Base-by-base conservation (phyloP, 2,797 vertebrate species). In the Rhinichthys osculus region DNA sequence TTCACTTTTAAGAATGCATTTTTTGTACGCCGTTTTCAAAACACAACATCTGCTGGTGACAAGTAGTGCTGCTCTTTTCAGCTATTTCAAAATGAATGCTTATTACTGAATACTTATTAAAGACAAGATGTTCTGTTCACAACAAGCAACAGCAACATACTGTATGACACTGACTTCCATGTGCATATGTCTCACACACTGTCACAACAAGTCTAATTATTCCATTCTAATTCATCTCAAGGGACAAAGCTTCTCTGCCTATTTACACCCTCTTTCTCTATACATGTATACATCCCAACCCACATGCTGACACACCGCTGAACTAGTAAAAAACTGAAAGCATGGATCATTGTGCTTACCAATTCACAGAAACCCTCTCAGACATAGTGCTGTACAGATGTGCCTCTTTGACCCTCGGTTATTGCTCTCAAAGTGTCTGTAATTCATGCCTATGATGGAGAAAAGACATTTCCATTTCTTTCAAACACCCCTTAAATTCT, bases 401-500 rank as follows among this genome's bases (percentile, higher is more conserved):
- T 59, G 50, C 16, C 17, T 21, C 23, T 69, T 71, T 79, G 83
- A 78, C 83, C 64, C 38, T 69, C 38, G 52, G 50, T 78, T 78
- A 84, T 78, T 71, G 30, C 76, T 47, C 83, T 71, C 50, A 35
- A 35, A 74, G 70, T 78, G 83, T 79, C 73, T 69, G 73, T 77
- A 84, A 78, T 78, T 78, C 76, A 70, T 70, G 83, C 35, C 64
- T 19, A 19, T 50, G 62, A 67, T 69, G 44, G 73, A 79, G 35
- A 71, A 70, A 78, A 70, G n/a, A 71, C 38, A 69, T 79, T 79
- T 79, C 66, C 52, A 85, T 85, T 85, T 35, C 27, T 78, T 71
- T 79, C 50, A 85, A 85, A 85, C 19, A 16, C 27, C 35, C 35
- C 73, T 79, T 85, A 71, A 85, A 78, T 71, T 69, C 62, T 78